Evolutionary conservation across 2,888 invertebrate genomes (phyloP).

Genomic region (Nebria salina): DNA sequence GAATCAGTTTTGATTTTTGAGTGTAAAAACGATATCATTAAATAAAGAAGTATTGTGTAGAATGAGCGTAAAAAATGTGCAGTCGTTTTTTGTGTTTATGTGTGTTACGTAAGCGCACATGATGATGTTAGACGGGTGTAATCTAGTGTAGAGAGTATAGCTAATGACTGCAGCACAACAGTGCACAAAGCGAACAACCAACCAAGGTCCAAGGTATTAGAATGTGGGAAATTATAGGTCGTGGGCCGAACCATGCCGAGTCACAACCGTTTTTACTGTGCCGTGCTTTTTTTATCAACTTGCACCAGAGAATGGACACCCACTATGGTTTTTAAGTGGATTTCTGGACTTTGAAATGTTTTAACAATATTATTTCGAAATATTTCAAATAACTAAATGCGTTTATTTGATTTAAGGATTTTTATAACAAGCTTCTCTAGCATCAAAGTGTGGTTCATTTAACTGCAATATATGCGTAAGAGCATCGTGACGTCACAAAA

Average conservation of each 20-base stretch:
- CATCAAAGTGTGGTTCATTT: no score
- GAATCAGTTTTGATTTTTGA: no score
- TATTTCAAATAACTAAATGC: no score
- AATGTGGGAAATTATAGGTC: conserved; percentile 22
- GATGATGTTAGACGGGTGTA: not conserved
- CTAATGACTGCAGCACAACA: conserved; percentile 18
- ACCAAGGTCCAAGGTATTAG: conserved; percentile 12
- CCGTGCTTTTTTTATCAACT: not conserved
- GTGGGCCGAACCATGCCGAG: not conserved
- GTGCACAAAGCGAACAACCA: conserved; percentile 8
- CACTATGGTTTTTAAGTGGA: not conserved
- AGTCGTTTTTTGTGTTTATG: conserved; percentile 1
- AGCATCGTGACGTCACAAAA: no score
- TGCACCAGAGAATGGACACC: conserved; percentile 1
- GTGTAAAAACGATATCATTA: not conserved
- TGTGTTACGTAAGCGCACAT: conserved; percentile 9
- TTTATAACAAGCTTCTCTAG: no score
- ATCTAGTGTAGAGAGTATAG: conserved; percentile 6
- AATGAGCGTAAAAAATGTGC: not conserved
- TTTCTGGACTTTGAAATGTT: no score
- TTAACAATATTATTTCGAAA: no score
- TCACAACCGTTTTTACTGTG: not conserved
- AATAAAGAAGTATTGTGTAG: no score
- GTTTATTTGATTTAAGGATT: no score
- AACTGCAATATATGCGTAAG: no score